Evolutionary conservation across 2,888 invertebrate species (phyloP), one percentile per base, ranked within the genome.

Genomic region (Drosophila greeni): DNA sequence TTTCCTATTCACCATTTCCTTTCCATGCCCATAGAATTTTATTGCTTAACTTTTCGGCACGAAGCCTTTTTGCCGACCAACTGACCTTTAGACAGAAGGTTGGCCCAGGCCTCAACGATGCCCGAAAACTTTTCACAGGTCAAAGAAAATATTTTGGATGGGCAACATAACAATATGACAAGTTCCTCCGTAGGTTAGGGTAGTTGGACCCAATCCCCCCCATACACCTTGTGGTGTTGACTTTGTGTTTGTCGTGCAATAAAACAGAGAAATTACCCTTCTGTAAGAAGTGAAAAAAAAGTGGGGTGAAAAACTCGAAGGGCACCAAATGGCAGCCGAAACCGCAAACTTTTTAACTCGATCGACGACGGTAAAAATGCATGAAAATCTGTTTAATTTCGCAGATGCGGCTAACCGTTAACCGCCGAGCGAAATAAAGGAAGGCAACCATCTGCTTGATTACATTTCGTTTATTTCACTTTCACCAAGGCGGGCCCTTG

Each of bases 61-160:
- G 72, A 56, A 73, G 62, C 74, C 76, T 68, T 76, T 51, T 79
- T 62, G 66, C 72, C 69, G 69, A 73, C 72, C 57, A 58, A 48
- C 58, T 71, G 79, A 78, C 79, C 76, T 75, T 76, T 80, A 56
- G 51, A 42, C 9, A 26, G 57, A 26, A 26, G 31, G 37, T 43
- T 52, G 54, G 39, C 54, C 18, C 53, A 8, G 58, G 42, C 52
- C 73, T 55, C 59, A 45, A 75, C 62, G 66, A 77, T 80, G 62
- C 71, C 74, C 64, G 6, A 51, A 81, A 76, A 78, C 82, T 82
- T 79, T 82, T 73, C 76, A 73, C 74, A 79, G 78, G 79, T 82
- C 78, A 78, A 78, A 79, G 76, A 74, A 78, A 78, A 78, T 76
- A 78, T 82, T 81, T 75, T 60, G 49, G 36, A 26, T 66, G 36